A percentile compares a stretch with the other conserved stretches of the same genome.
Evolutionary conservation across 2,113 vertebrate species (phyloP).

Genomic region (Propithecus coquereli): DNA sequence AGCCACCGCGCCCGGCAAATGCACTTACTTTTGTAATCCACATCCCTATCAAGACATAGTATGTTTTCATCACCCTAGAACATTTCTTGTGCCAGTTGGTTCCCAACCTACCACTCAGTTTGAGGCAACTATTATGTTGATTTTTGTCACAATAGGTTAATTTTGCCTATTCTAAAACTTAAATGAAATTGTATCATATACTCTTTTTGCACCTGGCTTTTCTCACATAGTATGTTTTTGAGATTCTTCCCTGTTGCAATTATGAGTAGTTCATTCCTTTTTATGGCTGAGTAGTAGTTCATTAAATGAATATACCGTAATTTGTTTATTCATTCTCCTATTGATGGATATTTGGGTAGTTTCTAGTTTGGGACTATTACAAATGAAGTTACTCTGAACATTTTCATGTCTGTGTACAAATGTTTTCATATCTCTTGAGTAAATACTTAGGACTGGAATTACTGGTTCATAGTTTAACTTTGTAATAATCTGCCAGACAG

Average conservation of each 20-base stretch:
- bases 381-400: not conserved
- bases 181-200: not conserved
- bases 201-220: not conserved
- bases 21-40: not conserved
- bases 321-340: not conserved
- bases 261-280: not conserved
- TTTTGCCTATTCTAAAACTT: not conserved
- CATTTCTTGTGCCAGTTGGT: not conserved
- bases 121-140: not conserved
- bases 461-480: not conserved
- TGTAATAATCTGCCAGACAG: not conserved
- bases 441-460: not conserved
- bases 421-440: not conserved
- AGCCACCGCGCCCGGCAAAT: no score
- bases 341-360: not conserved
- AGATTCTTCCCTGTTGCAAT: not conserved
- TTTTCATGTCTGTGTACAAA: not conserved
- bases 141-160: not conserved
- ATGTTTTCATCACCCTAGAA: not conserved
- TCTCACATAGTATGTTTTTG: not conserved
- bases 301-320: not conserved
- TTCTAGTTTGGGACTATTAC: not conserved
- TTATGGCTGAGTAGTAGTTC: not conserved
- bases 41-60: not conserved
- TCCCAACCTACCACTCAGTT: not conserved